Evolutionary conservation across 2,113 vertebrate genomes (phyloP).

Genomic region (Tetrax tetrax): DNA sequence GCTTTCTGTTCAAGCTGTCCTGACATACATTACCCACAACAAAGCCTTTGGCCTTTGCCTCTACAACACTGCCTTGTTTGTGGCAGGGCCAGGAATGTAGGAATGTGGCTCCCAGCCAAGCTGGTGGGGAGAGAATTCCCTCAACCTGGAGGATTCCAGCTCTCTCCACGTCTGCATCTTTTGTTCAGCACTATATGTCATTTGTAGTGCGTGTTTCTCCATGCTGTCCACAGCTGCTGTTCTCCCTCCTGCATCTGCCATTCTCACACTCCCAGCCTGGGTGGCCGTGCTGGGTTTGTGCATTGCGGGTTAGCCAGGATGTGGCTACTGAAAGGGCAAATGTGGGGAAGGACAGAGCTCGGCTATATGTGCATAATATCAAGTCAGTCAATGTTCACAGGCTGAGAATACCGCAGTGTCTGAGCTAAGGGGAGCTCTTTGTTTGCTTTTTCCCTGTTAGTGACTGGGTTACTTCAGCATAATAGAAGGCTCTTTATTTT

Average conservation of each 20-base stretch:
- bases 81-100: slow-evolving; percentile 23
- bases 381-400: background rate
- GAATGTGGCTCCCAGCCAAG: slow-evolving; percentile 40
- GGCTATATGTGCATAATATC: background rate
- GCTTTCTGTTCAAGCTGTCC: background rate
- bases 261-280: background rate
- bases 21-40: slow-evolving; percentile 25
- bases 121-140: slow-evolving; percentile 24
- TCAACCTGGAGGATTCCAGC: background rate
- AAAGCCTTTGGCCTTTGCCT: background rate
- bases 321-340: slow-evolving; percentile 12
- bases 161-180: background rate
- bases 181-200: background rate
- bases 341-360: background rate
- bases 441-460: slow-evolving; percentile 60
- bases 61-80: slow-evolving; percentile 7
- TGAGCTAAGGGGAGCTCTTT: slow-evolving; percentile 57
- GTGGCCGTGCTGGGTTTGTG: background rate
- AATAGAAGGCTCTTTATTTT: slow-evolving; percentile 68
- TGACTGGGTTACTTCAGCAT: slow-evolving; percentile 48
- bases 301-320: background rate
- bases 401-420: slow-evolving; percentile 11
- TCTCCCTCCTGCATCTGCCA: background rate
- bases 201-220: background rate
- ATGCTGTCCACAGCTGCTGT: background rate